Conservation (phyloP, 2,797 vertebrate species). For the Crocodylus rhombifer region DNA sequence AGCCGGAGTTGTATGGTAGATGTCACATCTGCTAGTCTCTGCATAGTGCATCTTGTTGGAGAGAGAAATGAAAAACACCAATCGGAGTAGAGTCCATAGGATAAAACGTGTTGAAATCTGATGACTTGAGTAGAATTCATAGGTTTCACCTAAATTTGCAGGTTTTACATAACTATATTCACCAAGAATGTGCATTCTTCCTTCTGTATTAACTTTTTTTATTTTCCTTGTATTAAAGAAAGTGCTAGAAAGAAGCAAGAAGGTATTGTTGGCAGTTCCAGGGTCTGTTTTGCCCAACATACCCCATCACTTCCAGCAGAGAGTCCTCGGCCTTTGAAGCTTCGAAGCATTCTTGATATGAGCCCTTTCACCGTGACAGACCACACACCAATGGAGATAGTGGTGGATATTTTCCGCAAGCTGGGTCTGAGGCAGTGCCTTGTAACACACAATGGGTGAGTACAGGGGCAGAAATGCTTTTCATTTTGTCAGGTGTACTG, state of each 20-base stretch:
- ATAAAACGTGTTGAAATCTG: not conserved
- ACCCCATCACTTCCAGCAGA: constrained; percentile 96
- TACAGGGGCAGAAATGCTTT: not conserved
- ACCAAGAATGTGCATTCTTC: constrained; percentile 32
- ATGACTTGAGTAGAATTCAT: not conserved
- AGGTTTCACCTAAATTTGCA: not conserved
- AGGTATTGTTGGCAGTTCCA: constrained; percentile 93
- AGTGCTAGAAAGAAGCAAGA: constrained; percentile 97
- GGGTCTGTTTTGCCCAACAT: constrained; percentile 98
- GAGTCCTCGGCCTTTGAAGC: constrained; percentile 95
- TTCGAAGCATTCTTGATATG: constrained; percentile 98
- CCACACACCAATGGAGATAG: constrained; percentile 99
- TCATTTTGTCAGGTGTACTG: not conserved
- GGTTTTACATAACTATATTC: not conserved
- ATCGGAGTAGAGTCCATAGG: fast-evolving
- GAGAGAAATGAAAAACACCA: not conserved
- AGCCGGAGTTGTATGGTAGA: not conserved
- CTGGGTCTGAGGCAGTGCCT: constrained; percentile 98
- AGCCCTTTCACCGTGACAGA: constrained; percentile 99
- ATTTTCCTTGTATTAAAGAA: constrained; percentile 82
- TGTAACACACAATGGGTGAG: constrained; percentile 99
- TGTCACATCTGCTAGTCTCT: not conserved
- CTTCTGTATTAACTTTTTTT: constrained; percentile 5
- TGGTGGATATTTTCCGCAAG: constrained; percentile 99
- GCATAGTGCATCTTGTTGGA: not conserved